phyloP scores from a whole-genome alignment of 2,113 vertebrate species.

The Columbina picui region DNA sequence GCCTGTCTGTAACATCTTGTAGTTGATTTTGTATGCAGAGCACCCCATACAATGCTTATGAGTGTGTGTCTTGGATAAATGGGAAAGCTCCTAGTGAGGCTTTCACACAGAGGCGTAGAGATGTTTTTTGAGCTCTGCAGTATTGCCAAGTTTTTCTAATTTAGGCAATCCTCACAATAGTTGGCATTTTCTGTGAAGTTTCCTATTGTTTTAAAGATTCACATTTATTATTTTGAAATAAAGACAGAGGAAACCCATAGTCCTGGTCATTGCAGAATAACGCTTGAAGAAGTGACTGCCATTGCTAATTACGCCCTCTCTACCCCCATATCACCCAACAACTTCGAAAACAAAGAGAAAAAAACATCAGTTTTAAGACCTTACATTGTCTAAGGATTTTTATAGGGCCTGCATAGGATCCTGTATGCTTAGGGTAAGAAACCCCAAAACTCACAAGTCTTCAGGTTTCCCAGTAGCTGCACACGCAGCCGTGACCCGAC shows the following conservation, averaged over 20 bases:
- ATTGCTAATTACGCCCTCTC: not conserved
- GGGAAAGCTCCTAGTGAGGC: not conserved
- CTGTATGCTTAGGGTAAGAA: not conserved
- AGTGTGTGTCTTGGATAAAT: slow-evolving; percentile 17
- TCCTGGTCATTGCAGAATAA: not conserved
- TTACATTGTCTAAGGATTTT: not conserved
- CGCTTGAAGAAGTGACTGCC: not conserved
- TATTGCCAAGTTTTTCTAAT: not conserved
- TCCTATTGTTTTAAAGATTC: not conserved
- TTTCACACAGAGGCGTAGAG: slow-evolving; percentile 12
- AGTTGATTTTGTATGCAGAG: slow-evolving; percentile 18
- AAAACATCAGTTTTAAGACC: not conserved
- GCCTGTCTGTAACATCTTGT: not conserved
- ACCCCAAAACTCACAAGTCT: not conserved
- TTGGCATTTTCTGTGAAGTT: not conserved
- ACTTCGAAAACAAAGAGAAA: not conserved
- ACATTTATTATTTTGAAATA: not conserved
- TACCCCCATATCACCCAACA: not conserved
- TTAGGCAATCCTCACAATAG: not conserved
- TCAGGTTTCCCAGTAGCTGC: not conserved
- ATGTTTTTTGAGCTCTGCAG: not conserved
- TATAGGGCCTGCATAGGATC: not conserved
- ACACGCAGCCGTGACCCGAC: not conserved
- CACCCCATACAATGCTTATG: not conserved
- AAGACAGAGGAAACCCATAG: not conserved